phyloP scores from a whole-genome alignment of 2,797 vertebrate species.

The Spea hammondii region DNA sequence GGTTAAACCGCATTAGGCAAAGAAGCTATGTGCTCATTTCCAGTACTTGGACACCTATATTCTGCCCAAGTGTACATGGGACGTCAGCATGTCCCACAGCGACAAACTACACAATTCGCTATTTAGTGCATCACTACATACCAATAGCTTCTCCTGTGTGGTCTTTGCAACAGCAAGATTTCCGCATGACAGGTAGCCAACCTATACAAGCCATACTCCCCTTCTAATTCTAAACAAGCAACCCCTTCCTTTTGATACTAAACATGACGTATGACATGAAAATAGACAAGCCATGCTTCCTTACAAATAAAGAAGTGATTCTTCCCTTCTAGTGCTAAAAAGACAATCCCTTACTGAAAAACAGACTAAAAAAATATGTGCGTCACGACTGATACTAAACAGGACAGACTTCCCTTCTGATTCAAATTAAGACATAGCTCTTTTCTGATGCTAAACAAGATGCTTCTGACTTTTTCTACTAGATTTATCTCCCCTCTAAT shows the following conservation, averaged over 20 bases:
- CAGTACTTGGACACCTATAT: background rate
- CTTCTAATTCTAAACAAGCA: background rate
- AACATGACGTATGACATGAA: too few relatives aligned
- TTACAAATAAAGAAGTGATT: too few relatives aligned
- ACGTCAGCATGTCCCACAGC: conserved; percentile 2
- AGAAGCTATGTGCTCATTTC: background rate
- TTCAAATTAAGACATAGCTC: background rate
- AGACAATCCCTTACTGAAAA: too few relatives aligned
- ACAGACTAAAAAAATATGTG: too few relatives aligned
- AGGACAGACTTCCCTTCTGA: too few relatives aligned
- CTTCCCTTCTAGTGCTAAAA: too few relatives aligned
- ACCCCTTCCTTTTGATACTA: background rate
- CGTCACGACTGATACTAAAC: too few relatives aligned
- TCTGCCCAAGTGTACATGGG: background rate
- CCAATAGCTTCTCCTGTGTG: conserved; percentile 24
- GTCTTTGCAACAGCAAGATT: conserved; percentile 9
- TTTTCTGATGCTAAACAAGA: background rate
- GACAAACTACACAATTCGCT: conserved; percentile 19
- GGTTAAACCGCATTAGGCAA: background rate
- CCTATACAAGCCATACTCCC: background rate
- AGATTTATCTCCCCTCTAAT: too few relatives aligned
- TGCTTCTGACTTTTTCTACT: too few relatives aligned
- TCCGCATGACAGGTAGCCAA: conserved; percentile 3
- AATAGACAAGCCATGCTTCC: too few relatives aligned
- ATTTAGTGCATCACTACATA: conserved; percentile 24